Evolutionary conservation across 2,797 vertebrate species (phyloP).

Genomic region (Lithobates sylvaticus): DNA sequence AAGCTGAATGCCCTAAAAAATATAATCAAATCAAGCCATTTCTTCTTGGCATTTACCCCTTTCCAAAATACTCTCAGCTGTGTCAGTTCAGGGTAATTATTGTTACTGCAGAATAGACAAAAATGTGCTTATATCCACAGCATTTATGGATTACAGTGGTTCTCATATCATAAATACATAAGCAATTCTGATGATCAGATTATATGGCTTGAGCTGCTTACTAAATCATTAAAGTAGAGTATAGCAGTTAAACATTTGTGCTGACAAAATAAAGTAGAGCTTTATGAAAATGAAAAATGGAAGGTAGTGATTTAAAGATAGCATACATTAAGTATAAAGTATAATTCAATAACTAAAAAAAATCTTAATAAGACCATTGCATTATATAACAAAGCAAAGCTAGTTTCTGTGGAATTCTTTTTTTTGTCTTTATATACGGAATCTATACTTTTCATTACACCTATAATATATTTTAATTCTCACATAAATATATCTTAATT

Average conservation of each 20-base stretch:
- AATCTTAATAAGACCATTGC: no score
- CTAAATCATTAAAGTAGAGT: conserved; percentile 37
- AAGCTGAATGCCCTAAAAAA: not conserved
- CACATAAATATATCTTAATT: no score
- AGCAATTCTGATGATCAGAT: conserved; percentile 28
- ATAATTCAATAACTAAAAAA: no score
- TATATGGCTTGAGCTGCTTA: conserved; percentile 29
- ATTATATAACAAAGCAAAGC: no score
- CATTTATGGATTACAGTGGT: conserved; percentile 17
- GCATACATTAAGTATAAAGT: not conserved
- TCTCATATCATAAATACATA: conserved; percentile 20
- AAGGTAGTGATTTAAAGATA: not conserved
- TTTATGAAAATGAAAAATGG: not conserved
- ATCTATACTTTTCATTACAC: no score
- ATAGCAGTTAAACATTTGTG: conserved; percentile 37
- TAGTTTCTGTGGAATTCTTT: no score
- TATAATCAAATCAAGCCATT: not conserved
- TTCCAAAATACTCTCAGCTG: conserved; percentile 1
- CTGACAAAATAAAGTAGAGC: conserved; percentile 1
- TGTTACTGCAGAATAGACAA: conserved; percentile 6
- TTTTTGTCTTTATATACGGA: no score
- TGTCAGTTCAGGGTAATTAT: not conserved
- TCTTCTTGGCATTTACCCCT: not conserved
- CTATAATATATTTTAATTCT: no score
- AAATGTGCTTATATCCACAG: conserved; percentile 7